phyloP scores from a whole-genome alignment of 2,888 invertebrate genomes.

The Oligia latruncula region DNA sequence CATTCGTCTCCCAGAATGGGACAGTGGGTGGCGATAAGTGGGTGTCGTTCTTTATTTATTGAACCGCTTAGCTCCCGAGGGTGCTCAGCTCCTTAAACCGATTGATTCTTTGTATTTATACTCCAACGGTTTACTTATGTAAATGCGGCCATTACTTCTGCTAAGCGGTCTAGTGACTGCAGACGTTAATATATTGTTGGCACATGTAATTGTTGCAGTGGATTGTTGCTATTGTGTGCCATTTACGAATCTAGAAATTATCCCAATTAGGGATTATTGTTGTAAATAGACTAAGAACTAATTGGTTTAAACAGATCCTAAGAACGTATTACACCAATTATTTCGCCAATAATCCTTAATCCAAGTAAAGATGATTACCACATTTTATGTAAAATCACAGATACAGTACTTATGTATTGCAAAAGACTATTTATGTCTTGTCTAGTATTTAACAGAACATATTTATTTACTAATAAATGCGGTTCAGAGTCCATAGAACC shows the following conservation, averaged over 20 bases:
- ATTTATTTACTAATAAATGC: background rate
- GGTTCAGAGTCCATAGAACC: conserved; percentile 12
- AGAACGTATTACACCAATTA: background rate
- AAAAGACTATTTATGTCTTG: background rate
- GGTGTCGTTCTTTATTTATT: conserved; percentile 61
- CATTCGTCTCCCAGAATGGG: conserved; percentile 64
- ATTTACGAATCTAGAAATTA: background rate
- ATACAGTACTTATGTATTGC: no score
- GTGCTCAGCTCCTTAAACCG: conserved; percentile 30
- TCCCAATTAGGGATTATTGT: background rate
- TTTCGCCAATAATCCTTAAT: background rate
- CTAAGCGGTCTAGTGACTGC: conserved; percentile 20
- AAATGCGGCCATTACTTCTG: conserved; percentile 40
- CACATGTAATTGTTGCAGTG: conserved; percentile 16
- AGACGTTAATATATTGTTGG: conserved; percentile 26
- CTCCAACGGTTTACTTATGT: conserved; percentile 35
- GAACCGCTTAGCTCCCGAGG: conserved; percentile 33
- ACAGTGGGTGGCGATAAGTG: conserved; percentile 62
- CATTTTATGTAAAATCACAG: background rate
- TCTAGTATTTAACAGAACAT: background rate
- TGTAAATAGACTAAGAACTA: background rate
- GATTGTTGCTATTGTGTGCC: conserved; percentile 9
- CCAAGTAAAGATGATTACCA: background rate
- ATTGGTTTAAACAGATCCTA: background rate
- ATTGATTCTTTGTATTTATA: conserved; percentile 55